Percentiles rank a stretch among this genome's conserved stretches.
phyloP scores from a whole-genome alignment of 2,888 invertebrate species.

The Petrolisthes cinctipes region DNA sequence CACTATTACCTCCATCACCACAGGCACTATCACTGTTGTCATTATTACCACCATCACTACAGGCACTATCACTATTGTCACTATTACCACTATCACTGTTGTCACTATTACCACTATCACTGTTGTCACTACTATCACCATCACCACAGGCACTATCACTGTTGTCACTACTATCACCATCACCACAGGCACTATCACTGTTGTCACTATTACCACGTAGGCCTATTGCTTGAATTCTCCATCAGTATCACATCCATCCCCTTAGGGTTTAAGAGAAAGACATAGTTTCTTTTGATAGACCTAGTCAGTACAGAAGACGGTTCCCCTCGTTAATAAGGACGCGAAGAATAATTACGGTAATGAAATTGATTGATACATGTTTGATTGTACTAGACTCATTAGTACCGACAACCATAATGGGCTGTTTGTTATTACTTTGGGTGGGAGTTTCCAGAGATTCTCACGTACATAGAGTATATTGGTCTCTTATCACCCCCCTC shows the following conservation, averaged over 20 bases:
- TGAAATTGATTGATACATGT: not conserved
- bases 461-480: no score
- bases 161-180: not conserved
- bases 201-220: not conserved
- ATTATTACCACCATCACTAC: not conserved
- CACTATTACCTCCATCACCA: not conserved
- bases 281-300: no score
- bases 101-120: not conserved
- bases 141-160: not conserved
- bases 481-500: not conserved
- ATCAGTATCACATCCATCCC: no score
- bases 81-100: not conserved
- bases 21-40: not conserved
- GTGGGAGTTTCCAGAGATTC: no score
- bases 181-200: not conserved
- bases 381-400: not conserved
- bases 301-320: no score
- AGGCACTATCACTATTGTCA: not conserved
- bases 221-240: no score
- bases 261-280: no score
- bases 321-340: not conserved
- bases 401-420: not conserved
- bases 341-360: not conserved
- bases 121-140: not conserved
- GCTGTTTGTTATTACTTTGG: no score